A percentile compares a stretch with the other conserved stretches of the same genome.
Evolutionary conservation across 2,113 vertebrate genomes (phyloP).

Genomic region (Trogon surrucura): DNA sequence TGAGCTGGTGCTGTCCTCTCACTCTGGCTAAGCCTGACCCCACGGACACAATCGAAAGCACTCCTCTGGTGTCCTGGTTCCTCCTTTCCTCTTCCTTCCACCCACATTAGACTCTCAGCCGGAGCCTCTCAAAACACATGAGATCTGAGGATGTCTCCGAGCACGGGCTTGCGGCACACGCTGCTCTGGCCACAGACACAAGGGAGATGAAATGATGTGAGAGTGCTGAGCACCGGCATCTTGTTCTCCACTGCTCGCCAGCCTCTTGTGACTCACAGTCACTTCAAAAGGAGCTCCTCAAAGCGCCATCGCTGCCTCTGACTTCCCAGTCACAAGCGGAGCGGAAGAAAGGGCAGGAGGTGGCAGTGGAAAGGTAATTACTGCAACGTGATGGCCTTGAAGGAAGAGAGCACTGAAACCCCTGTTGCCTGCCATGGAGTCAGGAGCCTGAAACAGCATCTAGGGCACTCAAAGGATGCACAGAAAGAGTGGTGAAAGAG

Average conservation of each 20-base stretch:
- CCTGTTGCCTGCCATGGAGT: background rate
- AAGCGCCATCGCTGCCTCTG: background rate
- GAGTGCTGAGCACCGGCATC: rapidly evolving
- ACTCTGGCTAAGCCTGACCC: background rate
- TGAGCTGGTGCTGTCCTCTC: rapidly evolving
- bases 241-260: background rate
- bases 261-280: slow-evolving; percentile 1
- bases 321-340: slow-evolving; percentile 2
- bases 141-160: background rate
- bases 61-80: rapidly evolving
- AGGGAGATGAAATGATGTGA: background rate
- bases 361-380: background rate
- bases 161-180: rapidly evolving
- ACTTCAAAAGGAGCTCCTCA: slow-evolving; percentile 53
- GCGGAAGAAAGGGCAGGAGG: slow-evolving; percentile 36
- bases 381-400: background rate
- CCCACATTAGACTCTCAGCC: background rate
- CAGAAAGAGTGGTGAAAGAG: background rate
- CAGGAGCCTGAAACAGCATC: background rate
- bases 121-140: background rate
- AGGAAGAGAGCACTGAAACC: background rate
- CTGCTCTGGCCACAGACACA: background rate
- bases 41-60: rapidly evolving
- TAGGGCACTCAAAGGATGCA: background rate
- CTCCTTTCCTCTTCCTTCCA: background rate